Conservation (phyloP, 2,113 vertebrate genomes). For the Aspiorhynchus laticeps region DNA sequence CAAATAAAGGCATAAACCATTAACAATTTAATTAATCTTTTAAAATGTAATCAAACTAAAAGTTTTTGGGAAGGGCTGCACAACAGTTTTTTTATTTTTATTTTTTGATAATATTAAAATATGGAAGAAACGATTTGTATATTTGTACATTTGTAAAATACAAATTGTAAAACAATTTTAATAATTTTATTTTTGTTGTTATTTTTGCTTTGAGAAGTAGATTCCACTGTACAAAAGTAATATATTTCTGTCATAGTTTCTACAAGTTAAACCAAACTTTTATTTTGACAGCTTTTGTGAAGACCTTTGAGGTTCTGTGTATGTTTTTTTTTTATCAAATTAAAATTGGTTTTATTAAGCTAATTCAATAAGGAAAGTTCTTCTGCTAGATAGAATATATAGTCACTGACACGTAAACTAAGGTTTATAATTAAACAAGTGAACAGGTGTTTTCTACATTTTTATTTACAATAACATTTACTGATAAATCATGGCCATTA, state of each 20-base stretch:
- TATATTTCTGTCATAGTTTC: too few species aligned
- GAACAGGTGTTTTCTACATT: too few species aligned
- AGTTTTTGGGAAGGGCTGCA: neutral
- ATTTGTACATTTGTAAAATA: too few species aligned
- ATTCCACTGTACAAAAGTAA: too few species aligned
- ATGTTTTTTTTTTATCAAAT: neutral
- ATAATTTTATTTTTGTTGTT: neutral
- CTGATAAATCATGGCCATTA: neutral
- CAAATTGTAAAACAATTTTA: too few species aligned
- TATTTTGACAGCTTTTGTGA: neutral
- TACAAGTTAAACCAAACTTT: neutral
- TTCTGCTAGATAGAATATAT: too few species aligned
- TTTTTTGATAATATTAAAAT: neutral
- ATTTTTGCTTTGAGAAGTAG: too few species aligned
- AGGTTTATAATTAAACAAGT: too few species aligned
- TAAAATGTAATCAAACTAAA: neutral
- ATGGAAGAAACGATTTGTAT: neutral
- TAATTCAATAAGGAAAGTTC: too few species aligned
- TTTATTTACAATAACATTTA: too few species aligned
- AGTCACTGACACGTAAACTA: too few species aligned
- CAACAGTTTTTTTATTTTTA: too few species aligned
- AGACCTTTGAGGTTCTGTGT: neutral
- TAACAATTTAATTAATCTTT: neutral
- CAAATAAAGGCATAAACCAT: neutral
- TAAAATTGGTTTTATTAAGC: neutral